Percentiles rank a stretch among this genome's conserved stretches.
Evolutionary conservation across 1,140 invertebrate species (phyloP).

Genomic region (Musca vetustissima): DNA sequence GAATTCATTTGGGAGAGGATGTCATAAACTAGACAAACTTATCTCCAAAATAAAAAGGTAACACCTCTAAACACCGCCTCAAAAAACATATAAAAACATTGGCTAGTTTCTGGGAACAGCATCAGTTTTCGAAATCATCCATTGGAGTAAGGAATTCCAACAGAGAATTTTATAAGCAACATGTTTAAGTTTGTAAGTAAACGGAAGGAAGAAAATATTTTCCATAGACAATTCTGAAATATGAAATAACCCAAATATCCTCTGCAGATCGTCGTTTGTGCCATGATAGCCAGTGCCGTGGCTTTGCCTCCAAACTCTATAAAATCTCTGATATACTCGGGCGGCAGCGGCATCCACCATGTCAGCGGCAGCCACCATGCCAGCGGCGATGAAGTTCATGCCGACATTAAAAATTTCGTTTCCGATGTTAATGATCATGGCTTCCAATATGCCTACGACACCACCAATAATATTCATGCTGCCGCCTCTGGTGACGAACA

Average conservation of each 20-base stretch:
- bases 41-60: no score
- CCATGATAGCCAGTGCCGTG: neutral
- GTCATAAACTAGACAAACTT: no score
- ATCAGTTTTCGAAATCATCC: no score
- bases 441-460: slow-evolving; percentile 55
- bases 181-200: slow-evolving; percentile 13
- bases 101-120: no score
- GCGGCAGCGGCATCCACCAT: neutral
- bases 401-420: slow-evolving; percentile 34
- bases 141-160: no score
- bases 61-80: no score
- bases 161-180: neutral
- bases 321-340: no score
- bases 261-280: neutral
- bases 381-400: slow-evolving; percentile 36
- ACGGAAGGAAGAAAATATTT: neutral
- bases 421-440: slow-evolving; percentile 56
- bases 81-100: no score
- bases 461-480: slow-evolving; percentile 62
- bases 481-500: slow-evolving; percentile 57
- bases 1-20: no score
- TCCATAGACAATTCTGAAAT: neutral
- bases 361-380: neutral
- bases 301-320: no score
- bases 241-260: neutral